Base-by-base conservation (phyloP, 2,797 vertebrate species). In the Tenualosa thibaudeaui region DNA sequence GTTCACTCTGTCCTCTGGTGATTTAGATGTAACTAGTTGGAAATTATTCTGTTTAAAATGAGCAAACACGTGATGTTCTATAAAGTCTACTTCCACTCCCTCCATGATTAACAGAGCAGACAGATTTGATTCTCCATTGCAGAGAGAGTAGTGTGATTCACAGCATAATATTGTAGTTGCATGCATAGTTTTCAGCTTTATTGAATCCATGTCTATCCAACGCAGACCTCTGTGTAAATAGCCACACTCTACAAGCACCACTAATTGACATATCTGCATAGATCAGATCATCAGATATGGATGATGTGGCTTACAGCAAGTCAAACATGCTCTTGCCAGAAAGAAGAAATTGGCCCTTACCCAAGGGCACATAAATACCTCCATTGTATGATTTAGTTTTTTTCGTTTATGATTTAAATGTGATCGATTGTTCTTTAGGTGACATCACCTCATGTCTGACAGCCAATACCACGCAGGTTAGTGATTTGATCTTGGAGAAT, bases 401-500 rank as follows among this genome's bases (percentile, higher is more conserved):
- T 43, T 78, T 78, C 5, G 22, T 78, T 43, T 9, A 22, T 78
- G 37, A 78, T 43, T 71, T 37, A 24, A 31, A 3, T 71, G 24
- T 37, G 13, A 15, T 40, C 13, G 65, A 46, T 85, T 40, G 9
- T 84, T 84, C 90, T 92, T 26, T 90, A 99, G 98, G 98, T 83
- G 97, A 99, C 75, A 96, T 99, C 90, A 96, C 97, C 82, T 99
- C 98, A 46, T 97, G 98, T 46, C 95, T 99, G 91, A 97, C 98
- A 0, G 96, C 97, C 0, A 98, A 99, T 94, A 99, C 98, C 6
- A 99, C 97, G 65, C 97, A 98, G 71, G 97, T 99, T 91, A 99
- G 98, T 0, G 97, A 99, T 90, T 95, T 99, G 87, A 96, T 99
- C 85, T 98, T 98, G 7, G 95, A 96, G 93, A 99, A 99, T 22